These are phyloP conservation scores for Linnaemya vulpina DNA, from an alignment of 2,888 invertebrate genomes.

Conservation along the genomic window DNA sequence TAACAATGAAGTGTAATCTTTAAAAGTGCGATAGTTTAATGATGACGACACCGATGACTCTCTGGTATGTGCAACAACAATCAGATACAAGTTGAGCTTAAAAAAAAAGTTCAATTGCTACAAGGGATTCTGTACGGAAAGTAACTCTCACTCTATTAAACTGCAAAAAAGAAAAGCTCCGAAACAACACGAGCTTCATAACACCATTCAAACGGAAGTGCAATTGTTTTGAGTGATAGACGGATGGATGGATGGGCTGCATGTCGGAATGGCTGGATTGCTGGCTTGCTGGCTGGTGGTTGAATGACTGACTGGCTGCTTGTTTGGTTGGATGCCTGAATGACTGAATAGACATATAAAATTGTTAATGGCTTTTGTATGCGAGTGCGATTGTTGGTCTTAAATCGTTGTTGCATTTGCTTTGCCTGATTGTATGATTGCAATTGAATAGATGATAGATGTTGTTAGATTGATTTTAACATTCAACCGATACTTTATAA, in stretches of 20 bases:
- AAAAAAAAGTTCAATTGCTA: constrained; percentile 43
- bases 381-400: neutral
- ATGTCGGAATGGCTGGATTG: neutral
- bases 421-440: constrained; percentile 24
- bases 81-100: constrained; percentile 29
- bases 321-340: constrained; percentile 20
- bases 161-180: constrained; percentile 1
- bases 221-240: constrained; percentile 67
- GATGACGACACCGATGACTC: constrained; percentile 53
- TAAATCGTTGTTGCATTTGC: constrained; percentile 20
- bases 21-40: constrained; percentile 67
- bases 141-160: constrained; percentile 4
- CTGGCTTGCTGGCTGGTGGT: neutral
- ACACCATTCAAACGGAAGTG: constrained; percentile 70
- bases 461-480: constrained; percentile 63
- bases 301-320: neutral
- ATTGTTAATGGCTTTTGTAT: constrained; percentile 14
- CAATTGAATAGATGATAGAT: constrained; percentile 48
- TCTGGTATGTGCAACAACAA: constrained; percentile 35
- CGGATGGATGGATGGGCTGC: constrained; percentile 28
- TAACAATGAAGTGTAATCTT: constrained; percentile 63
- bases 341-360: constrained; percentile 25
- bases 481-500: constrained; percentile 62
- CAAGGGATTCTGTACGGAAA: constrained; percentile 62
- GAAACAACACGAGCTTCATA: constrained; percentile 52